phyloP scores from a whole-genome alignment of 2,113 vertebrate genomes.

The Struthidea cinerea region DNA sequence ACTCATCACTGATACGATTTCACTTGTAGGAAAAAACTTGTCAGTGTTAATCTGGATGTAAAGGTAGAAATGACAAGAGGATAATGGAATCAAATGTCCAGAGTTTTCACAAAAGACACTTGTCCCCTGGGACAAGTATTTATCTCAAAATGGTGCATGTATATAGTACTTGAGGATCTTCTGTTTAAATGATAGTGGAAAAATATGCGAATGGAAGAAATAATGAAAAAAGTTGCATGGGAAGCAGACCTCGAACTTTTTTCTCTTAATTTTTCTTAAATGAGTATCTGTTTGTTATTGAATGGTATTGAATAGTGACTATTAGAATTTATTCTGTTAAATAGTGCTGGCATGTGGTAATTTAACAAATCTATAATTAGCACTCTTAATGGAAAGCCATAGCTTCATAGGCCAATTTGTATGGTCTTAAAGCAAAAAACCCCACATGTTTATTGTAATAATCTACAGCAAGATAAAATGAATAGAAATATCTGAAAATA shows the following conservation, averaged over 20 bases:
- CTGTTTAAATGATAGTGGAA: not conserved
- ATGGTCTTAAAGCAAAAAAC: not conserved
- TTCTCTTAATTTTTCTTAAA: not conserved
- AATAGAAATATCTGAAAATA: conserved; percentile 68
- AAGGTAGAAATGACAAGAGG: not conserved
- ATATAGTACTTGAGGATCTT: not conserved
- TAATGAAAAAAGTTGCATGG: not conserved
- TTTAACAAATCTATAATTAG: conserved; percentile 32
- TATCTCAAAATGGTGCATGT: not conserved
- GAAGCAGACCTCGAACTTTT: not conserved
- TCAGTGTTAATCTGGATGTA: not conserved
- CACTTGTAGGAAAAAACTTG: not conserved
- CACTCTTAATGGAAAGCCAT: conserved; percentile 31
- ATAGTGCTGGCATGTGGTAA: not conserved
- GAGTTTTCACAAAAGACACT: not conserved
- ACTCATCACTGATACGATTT: not conserved
- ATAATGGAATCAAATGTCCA: not conserved
- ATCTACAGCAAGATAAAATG: conserved; percentile 42
- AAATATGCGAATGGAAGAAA: not conserved
- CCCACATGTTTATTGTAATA: conserved; percentile 42
- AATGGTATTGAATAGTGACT: not conserved
- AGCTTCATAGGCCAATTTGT: conserved; percentile 12
- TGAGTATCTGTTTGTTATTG: not conserved
- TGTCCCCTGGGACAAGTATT: not conserved
- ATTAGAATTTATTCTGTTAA: not conserved